Conservation (phyloP, 2,113 vertebrate genomes). For the Ardeotis arabs region DNA sequence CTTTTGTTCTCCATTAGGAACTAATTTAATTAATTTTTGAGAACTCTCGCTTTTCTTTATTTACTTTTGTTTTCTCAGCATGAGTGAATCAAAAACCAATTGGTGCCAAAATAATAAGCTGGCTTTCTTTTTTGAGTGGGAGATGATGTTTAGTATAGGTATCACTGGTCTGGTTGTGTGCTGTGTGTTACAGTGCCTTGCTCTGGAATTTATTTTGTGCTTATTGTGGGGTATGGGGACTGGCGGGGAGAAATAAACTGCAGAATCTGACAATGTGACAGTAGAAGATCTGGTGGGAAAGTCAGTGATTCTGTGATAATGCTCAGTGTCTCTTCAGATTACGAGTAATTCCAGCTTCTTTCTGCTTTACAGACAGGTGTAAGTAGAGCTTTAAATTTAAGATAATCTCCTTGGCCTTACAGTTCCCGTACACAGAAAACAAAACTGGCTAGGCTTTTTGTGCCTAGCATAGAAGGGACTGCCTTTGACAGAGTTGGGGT, state of each 20-base stretch:
- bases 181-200: background rate
- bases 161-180: background rate
- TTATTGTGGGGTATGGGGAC: background rate
- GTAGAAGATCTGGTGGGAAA: background rate
- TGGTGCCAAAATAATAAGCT: background rate
- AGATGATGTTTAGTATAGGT: background rate
- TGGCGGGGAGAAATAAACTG: background rate
- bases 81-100: background rate
- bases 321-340: background rate
- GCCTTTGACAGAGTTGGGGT: background rate
- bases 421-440: background rate
- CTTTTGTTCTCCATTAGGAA: background rate
- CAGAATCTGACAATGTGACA: background rate
- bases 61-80: background rate
- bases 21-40: background rate
- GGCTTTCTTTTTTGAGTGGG: background rate
- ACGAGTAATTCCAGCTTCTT: background rate
- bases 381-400: background rate
- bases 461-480: background rate
- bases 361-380: background rate
- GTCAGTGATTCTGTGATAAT: background rate
- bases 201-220: background rate
- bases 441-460: background rate
- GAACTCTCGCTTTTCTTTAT: background rate
- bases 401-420: background rate